Conservation (phyloP, 2,797 vertebrate species). For the Catamblyrhynchus diadema region DNA sequence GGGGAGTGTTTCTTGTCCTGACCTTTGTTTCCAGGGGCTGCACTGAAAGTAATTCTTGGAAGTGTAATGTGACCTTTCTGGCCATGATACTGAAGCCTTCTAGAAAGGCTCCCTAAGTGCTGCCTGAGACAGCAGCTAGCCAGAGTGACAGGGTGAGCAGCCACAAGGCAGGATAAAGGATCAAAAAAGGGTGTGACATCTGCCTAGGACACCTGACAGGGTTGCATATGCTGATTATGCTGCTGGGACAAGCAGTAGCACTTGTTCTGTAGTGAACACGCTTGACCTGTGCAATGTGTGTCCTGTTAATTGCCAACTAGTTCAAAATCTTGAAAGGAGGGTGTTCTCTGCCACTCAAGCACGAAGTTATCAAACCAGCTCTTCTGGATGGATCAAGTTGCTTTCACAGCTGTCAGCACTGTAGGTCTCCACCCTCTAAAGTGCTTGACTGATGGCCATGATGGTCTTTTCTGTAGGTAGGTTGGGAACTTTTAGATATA, state of each 20-base stretch:
- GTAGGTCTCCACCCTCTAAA: background rate
- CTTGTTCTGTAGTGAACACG: background rate
- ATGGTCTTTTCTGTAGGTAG: background rate
- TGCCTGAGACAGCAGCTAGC: background rate
- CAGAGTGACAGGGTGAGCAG: background rate
- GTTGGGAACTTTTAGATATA: background rate
- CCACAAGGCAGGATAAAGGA: background rate
- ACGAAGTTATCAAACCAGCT: background rate
- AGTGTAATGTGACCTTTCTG: background rate
- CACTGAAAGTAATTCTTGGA: background rate
- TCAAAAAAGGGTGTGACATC: background rate
- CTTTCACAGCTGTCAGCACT: background rate
- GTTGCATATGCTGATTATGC: background rate
- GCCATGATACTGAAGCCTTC: background rate
- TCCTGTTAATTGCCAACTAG: background rate
- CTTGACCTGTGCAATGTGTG: background rate
- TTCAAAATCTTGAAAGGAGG: background rate
- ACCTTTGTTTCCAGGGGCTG: background rate
- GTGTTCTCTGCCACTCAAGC: background rate
- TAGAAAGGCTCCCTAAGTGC: background rate
- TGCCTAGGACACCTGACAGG: background rate
- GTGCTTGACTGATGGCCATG: background rate
- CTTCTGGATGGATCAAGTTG: slow-evolving; percentile 2
- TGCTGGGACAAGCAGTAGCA: background rate
- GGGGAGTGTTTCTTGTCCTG: background rate